Percentiles rank a stretch among this genome's conserved stretches.
These are phyloP conservation scores for Heloderma charlesbogerti DNA, from an alignment of 2,113 vertebrate species.

Conservation along the genomic window DNA sequence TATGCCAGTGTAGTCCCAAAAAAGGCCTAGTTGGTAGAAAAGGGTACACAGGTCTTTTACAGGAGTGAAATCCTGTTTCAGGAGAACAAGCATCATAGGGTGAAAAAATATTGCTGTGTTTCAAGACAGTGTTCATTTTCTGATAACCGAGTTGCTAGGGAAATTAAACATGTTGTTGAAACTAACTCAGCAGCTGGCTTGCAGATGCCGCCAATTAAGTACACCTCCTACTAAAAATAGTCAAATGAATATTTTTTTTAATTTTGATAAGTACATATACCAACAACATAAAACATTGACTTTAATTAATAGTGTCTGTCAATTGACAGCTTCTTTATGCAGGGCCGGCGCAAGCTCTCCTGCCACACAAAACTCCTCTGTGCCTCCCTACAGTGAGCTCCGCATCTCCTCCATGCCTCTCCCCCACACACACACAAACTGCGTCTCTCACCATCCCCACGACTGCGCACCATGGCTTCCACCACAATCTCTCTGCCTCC, in stretches of 20 bases:
- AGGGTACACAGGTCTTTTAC: neutral
- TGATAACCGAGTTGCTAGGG: neutral
- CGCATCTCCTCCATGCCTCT: no score
- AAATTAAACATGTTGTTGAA: neutral
- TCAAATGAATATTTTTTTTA: neutral
- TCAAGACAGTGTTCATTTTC: neutral
- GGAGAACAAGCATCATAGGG: neutral
- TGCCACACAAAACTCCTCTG: neutral
- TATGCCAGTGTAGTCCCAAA: neutral
- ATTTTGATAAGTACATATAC: neutral
- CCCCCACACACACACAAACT: no score
- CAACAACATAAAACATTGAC: neutral
- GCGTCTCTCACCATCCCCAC: no score
- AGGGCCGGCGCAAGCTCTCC: neutral
- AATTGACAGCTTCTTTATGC: neutral
- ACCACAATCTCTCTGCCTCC: no score
- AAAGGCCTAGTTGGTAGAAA: neutral
- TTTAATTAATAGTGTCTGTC: neutral
- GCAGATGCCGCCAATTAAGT: neutral
- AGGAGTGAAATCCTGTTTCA: neutral
- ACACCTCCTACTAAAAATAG: neutral
- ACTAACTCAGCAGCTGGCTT: neutral
- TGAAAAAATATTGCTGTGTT: neutral
- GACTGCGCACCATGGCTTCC: no score
- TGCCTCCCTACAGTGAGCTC: no score